A percentile compares a stretch with the other conserved stretches of the same genome.
Conservation (phyloP, 1,140 invertebrate genomes). For the Dysdera silvatica region DNA sequence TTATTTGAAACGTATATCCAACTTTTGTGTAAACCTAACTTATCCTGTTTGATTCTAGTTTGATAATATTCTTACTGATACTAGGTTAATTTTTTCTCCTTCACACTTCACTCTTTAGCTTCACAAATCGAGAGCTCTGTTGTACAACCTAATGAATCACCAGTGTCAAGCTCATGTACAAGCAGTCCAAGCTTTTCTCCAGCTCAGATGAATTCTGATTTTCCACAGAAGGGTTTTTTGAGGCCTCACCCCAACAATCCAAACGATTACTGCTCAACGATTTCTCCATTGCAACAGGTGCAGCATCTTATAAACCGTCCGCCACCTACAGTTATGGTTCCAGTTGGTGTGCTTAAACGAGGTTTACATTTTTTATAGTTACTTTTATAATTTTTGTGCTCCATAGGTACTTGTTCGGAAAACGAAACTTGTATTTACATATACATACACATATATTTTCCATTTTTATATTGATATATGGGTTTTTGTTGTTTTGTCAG, state of each 20-base stretch:
- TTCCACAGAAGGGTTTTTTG: constrained; percentile 7
- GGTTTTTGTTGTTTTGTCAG: neutral
- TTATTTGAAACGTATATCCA: no score
- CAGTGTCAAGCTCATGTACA: constrained; percentile 23
- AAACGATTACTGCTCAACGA: constrained; percentile 79
- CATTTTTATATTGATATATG: neutral
- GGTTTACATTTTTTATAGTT: constrained; percentile 25
- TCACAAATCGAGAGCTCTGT: constrained; percentile 19
- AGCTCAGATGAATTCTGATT: constrained; percentile 4
- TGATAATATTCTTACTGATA: no score
- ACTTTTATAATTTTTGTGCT: neutral
- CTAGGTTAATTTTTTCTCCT: no score
- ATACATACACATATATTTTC: no score
- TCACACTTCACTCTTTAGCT: no score
- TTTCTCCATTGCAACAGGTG: constrained; percentile 70
- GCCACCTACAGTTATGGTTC: constrained; percentile 69
- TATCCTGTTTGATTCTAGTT: no score
- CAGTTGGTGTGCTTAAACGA: constrained; percentile 69
- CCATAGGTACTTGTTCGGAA: no score
- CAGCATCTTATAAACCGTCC: constrained; percentile 48
- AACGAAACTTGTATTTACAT: no score
- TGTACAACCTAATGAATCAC: constrained; percentile 9
- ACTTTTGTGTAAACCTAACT: no score
- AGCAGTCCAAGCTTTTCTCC: constrained; percentile 24
- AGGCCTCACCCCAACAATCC: constrained; percentile 72